Evolutionary conservation across 2,113 vertebrate species (phyloP).

Genomic region (Tragelaphus buxtoni): DNA sequence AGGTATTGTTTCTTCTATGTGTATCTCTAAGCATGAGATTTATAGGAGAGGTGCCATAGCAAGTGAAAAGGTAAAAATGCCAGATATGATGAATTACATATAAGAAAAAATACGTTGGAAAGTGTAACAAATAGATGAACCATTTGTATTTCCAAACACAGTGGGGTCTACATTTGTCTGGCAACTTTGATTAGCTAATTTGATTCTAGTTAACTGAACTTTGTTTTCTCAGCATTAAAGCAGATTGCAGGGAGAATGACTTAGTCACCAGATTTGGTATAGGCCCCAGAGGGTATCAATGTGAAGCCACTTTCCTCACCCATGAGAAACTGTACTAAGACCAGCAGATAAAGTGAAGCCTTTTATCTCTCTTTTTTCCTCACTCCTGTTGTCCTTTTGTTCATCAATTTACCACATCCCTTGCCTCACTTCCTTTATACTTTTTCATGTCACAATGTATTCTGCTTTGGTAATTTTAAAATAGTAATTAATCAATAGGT

Average conservation of each 20-base stretch:
- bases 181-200: neutral
- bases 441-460: neutral
- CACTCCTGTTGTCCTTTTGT: neutral
- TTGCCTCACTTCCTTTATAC: neutral
- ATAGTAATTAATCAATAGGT: neutral
- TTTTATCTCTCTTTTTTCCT: neutral
- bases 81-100: neutral
- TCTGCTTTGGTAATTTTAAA: constrained; percentile 1
- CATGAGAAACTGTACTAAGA: neutral
- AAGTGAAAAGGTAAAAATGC: neutral
- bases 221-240: neutral
- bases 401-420: neutral
- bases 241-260: neutral
- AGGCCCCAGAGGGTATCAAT: neutral
- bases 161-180: neutral
- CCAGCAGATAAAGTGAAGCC: neutral
- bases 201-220: neutral
- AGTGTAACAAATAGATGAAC: neutral
- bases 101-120: neutral
- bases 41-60: neutral
- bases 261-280: neutral
- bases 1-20: neutral
- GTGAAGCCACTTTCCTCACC: neutral
- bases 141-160: neutral
- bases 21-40: neutral